A percentile compares a stretch with the other conserved stretches of the same genome.
Conservation (phyloP, 2,888 invertebrate species). For the Sipha maydis region DNA sequence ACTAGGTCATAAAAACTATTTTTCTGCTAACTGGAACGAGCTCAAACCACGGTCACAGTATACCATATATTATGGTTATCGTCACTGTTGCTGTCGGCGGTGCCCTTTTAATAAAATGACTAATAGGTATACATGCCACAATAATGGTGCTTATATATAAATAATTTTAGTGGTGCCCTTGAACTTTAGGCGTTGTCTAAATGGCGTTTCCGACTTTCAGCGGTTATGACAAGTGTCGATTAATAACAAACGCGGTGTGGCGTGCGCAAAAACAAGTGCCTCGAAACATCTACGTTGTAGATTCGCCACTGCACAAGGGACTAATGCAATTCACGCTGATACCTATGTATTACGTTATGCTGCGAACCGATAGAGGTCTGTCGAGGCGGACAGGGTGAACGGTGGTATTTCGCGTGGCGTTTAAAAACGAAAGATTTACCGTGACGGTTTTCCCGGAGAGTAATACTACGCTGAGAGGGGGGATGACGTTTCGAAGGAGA, state of each 20-base stretch:
- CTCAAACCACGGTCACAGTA: conserved; percentile 23
- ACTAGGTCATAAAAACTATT: conserved; percentile 38
- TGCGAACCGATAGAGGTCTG: too few relatives aligned
- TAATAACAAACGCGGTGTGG: not conserved
- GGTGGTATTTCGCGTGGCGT: too few relatives aligned
- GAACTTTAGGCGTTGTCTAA: conserved; percentile 44
- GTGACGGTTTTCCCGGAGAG: too few relatives aligned
- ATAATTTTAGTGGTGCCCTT: conserved; percentile 8
- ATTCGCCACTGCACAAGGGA: too few relatives aligned
- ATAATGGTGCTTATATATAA: not conserved
- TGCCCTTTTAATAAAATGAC: conserved; percentile 35
- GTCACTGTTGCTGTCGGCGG: conserved; percentile 17
- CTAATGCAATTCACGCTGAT: too few relatives aligned
- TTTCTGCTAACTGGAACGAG: conserved; percentile 44
- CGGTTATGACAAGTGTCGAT: not conserved
- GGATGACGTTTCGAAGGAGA: too few relatives aligned
- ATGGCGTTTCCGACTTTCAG: conserved; percentile 26
- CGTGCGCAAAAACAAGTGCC: not conserved
- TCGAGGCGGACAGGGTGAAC: too few relatives aligned
- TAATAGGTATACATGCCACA: not conserved
- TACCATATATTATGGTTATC: too few relatives aligned
- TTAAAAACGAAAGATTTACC: too few relatives aligned
- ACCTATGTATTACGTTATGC: too few relatives aligned
- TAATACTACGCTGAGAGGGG: too few relatives aligned
- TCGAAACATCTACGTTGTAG: not conserved